Evolutionary conservation across 2,888 invertebrate genomes (phyloP).

Genomic region (Calameuta idolon): DNA sequence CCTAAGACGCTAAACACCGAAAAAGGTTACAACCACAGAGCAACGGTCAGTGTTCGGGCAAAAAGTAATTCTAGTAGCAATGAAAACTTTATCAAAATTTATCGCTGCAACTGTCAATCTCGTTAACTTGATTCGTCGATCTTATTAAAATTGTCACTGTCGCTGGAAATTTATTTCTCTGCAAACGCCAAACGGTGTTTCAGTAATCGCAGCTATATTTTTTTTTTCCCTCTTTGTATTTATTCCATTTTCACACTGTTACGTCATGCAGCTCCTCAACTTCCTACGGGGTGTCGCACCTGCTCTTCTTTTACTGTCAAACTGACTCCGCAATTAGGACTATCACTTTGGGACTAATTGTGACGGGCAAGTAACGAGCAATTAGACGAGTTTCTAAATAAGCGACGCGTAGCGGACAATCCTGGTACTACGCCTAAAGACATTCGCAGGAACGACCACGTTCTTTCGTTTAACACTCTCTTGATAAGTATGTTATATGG

Average conservation of each 20-base stretch:
- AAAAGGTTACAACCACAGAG: too few relatives aligned
- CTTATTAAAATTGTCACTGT: neutral
- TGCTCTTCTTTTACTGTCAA: neutral
- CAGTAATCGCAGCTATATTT: neutral
- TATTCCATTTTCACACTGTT: too few relatives aligned
- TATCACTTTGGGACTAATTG: neutral
- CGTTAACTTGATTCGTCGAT: neutral
- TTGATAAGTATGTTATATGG: neutral
- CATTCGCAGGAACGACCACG: neutral
- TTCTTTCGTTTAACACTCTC: neutral
- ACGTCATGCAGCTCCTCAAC: too few relatives aligned
- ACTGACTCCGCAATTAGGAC: neutral
- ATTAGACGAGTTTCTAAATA: neutral
- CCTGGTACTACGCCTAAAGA: neutral
- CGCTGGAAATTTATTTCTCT: neutral
- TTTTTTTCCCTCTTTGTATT: too few relatives aligned
- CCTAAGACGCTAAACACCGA: too few relatives aligned
- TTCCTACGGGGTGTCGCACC: neutral
- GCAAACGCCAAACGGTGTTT: neutral
- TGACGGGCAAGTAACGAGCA: neutral
- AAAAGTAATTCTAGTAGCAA: too few relatives aligned
- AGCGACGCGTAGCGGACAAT: neutral
- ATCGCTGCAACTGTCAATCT: neutral
- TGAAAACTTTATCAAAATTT: neutral
- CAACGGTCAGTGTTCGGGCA: too few relatives aligned